Conservation (phyloP, 2,888 invertebrate species). For the Drosophila niveifrons region DNA sequence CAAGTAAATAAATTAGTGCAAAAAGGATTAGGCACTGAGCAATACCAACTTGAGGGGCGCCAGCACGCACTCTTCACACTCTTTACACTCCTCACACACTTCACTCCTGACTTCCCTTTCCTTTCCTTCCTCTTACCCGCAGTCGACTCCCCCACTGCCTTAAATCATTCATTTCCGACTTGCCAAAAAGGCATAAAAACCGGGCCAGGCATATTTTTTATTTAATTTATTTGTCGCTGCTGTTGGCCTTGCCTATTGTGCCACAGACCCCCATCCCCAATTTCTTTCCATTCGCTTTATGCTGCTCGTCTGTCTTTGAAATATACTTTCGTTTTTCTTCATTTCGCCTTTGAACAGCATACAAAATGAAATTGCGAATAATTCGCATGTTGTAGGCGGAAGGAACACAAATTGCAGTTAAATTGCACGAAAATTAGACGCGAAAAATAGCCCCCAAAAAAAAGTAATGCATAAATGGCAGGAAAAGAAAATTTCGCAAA, state of each 20-base stretch:
- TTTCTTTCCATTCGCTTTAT: neutral
- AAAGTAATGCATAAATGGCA: neutral
- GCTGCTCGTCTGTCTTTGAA: conserved; percentile 20
- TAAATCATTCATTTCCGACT: conserved; percentile 71
- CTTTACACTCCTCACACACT: neutral
- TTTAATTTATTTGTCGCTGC: conserved; percentile 63
- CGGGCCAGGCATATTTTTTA: conserved; percentile 46
- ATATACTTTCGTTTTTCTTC: conserved; percentile 41
- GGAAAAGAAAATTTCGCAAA: neutral
- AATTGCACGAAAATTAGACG: conserved; percentile 64
- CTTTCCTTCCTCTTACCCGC: neutral
- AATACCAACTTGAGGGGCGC: conserved; percentile 20
- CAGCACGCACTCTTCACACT: conserved; percentile 5
- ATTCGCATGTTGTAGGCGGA: conserved; percentile 55
- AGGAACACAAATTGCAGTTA: conserved; percentile 66
- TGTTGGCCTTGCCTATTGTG: conserved; percentile 32
- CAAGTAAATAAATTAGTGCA: conserved; percentile 72
- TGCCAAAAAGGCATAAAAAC: conserved; percentile 46
- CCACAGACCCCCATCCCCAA: neutral
- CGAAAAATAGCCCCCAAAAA: conserved; percentile 3
- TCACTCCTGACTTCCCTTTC: neutral
- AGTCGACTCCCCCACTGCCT: conserved; percentile 23
- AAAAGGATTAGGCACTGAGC: conserved; percentile 64
- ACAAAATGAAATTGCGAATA: conserved; percentile 63
- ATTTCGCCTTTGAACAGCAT: conserved; percentile 30